phyloP scores from a whole-genome alignment of 2,888 invertebrate species.

The Drosophila imparisetae region DNA sequence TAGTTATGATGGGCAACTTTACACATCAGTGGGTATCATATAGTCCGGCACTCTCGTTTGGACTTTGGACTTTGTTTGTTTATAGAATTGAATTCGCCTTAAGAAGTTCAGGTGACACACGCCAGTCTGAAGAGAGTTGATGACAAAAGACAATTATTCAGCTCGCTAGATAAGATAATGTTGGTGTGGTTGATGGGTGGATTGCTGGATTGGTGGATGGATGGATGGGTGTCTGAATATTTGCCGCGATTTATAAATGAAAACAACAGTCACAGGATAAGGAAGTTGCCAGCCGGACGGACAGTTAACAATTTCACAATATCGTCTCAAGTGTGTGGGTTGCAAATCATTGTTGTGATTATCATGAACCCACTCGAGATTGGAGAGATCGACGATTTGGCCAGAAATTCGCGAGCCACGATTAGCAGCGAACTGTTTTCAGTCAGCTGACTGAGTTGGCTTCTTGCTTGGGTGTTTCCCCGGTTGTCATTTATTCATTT shows the following conservation, averaged over 20 bases:
- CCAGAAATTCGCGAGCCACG: constrained; percentile 52
- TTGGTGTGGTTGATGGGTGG: background rate
- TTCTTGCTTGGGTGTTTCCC: constrained; percentile 42
- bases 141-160: constrained; percentile 19
- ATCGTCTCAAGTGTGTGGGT: constrained; percentile 1
- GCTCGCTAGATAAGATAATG: constrained; percentile 48
- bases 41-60: background rate
- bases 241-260: constrained; percentile 36
- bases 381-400: constrained; percentile 21
- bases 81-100: constrained; percentile 1
- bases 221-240: constrained; percentile 22
- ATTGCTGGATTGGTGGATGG: no score
- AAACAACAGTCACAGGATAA: background rate
- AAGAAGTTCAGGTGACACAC: background rate
- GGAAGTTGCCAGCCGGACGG: constrained; percentile 10
- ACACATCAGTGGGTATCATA: background rate
- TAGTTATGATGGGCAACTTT: no score
- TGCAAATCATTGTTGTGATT: constrained; percentile 63
- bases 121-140: background rate
- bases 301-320: background rate
- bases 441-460: constrained; percentile 63
- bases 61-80: background rate
- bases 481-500: background rate
- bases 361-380: constrained; percentile 58
- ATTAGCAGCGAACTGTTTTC: constrained; percentile 35